Percentiles rank a stretch among this genome's conserved stretches.
These are phyloP conservation scores for Progne subis DNA, from an alignment of 2,113 vertebrate species.

Conservation along the genomic window DNA sequence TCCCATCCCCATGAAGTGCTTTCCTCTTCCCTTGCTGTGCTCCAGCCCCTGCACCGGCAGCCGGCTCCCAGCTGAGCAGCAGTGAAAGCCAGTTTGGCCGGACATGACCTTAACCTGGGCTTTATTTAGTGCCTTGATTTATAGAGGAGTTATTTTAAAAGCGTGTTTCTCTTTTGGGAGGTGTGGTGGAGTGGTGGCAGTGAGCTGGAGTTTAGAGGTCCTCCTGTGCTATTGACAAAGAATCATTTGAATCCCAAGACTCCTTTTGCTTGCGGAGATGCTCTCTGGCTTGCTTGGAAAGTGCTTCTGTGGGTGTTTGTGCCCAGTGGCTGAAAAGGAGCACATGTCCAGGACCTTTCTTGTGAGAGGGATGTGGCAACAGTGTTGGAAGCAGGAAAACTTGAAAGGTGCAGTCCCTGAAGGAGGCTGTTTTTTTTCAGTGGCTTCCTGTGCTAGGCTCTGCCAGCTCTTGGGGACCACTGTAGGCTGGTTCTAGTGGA, in stretches of 20 bases:
- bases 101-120: slow-evolving; percentile 59
- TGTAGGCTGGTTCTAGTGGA: not conserved
- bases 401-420: not conserved
- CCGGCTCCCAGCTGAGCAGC: not conserved
- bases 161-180: slow-evolving; percentile 11
- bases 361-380: not conserved
- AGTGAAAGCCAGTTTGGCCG: slow-evolving; percentile 7
- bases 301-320: not conserved
- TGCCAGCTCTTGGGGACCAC: not conserved
- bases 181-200: slow-evolving; percentile 11
- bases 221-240: not conserved
- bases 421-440: not conserved
- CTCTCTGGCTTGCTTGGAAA: slow-evolving; percentile 28
- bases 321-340: not conserved
- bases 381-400: not conserved
- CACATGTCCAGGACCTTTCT: not conserved
- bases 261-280: not conserved
- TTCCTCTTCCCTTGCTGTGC: not conserved
- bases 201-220: not conserved
- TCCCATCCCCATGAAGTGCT: not conserved
- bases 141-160: slow-evolving; percentile 59
- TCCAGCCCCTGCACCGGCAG: not conserved
- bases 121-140: slow-evolving; percentile 63
- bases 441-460: not conserved
- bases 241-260: not conserved